A percentile compares a stretch with the other conserved stretches of the same genome.
phyloP scores from a whole-genome alignment of 2,113 vertebrate species.

The Bolborhynchus lineola region DNA sequence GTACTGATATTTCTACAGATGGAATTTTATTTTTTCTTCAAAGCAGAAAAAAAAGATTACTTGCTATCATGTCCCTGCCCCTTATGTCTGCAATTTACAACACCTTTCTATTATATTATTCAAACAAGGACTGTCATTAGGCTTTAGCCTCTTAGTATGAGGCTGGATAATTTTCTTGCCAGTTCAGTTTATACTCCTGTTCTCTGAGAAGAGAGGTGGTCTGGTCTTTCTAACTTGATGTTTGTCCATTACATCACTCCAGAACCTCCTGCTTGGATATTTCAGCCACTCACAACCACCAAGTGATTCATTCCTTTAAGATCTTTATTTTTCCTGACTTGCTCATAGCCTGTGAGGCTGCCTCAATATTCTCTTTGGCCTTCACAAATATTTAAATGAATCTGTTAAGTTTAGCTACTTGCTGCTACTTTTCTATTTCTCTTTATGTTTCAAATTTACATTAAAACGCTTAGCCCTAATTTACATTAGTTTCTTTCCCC shows the following conservation, averaged over 20 bases:
- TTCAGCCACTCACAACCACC: not conserved
- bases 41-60: not conserved
- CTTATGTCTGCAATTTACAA: not conserved
- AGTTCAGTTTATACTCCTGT: not conserved
- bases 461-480: not conserved
- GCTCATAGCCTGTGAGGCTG: not conserved
- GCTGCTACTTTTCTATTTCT: not conserved
- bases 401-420: not conserved
- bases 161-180: not conserved
- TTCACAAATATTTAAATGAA: not conserved
- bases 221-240: not conserved
- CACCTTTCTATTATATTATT: not conserved
- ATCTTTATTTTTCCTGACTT: not conserved
- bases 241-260: not conserved
- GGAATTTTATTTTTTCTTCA: not conserved
- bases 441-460: not conserved
- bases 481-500: not conserved
- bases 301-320: not conserved
- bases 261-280: not conserved
- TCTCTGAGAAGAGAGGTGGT: not conserved
- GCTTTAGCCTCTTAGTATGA: not conserved
- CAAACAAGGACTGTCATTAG: not conserved
- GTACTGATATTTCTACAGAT: not conserved
- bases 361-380: not conserved
- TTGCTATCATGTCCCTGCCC: not conserved